Conservation (phyloP, 2,113 vertebrate genomes). For the Mustelus asterias region DNA sequence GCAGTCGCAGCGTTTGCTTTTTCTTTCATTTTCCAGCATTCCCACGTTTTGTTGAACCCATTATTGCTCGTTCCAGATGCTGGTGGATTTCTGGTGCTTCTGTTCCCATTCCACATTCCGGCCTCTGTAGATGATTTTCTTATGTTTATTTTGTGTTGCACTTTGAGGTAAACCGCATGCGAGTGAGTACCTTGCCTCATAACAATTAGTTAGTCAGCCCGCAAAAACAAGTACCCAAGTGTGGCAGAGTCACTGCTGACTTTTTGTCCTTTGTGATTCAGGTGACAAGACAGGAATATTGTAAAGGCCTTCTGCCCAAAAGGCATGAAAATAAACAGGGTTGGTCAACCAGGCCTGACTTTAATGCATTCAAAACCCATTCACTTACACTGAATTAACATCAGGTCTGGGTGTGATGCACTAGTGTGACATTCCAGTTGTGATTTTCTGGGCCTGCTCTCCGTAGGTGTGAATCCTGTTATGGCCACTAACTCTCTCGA, state of each 20-base stretch:
- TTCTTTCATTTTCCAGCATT: background rate
- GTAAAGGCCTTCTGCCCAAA: background rate
- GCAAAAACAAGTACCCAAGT: background rate
- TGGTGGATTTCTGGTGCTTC: background rate
- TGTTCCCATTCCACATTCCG: background rate
- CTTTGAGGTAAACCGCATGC: background rate
- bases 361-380: background rate
- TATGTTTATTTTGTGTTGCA: background rate
- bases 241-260: background rate
- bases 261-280: background rate
- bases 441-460: no score
- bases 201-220: background rate
- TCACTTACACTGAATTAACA: background rate
- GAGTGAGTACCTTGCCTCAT: background rate
- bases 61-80: background rate
- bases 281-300: background rate
- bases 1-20: background rate
- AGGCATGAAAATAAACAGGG: background rate
- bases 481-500: no score
- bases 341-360: background rate
- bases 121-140: background rate
- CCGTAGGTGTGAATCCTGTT: no score
- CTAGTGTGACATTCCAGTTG: background rate
- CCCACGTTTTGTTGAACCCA: background rate
- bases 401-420: background rate